Evolutionary conservation across 1,140 invertebrate genomes (phyloP), one percentile per base, ranked within the genome.

Genomic region (Bombus superbus): DNA sequence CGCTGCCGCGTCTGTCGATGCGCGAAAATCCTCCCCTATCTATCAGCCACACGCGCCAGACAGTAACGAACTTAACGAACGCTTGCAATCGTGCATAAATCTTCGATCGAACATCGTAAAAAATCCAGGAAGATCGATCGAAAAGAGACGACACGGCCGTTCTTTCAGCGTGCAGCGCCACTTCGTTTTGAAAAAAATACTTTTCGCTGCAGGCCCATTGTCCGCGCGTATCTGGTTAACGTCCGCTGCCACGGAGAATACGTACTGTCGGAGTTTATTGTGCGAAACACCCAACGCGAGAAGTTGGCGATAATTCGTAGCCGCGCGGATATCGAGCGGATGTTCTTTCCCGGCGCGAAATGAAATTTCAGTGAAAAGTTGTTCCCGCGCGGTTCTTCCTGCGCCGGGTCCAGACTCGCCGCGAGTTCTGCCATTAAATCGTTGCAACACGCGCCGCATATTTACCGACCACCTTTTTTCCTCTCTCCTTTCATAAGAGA

Each of bases 311-410:
- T 62, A 62, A 62, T 62, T 62, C 25, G 57, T 59, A 28, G 57
- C 57, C 22, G 59, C 28, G 28, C 59, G 59, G 59, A 62, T 62
- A 62, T 62, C 59, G 59, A 62, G 59, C 59, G 28, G 59, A 62
- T 62, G 28, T 62, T 62, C 28, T 62, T 62, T 11, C 28, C 25
- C 59, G 28, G 28, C 59, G 59, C 59, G 59, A 62, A 62, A 62
- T 62, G 59, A 62, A 62, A 62, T 62, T 62, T n/a, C 59, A 62
- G 25, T 62, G 59, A 62, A 62, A 62, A 62, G 59, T 62, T 62
- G 59, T 62, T 53, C 47, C 47, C 47, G 47, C 47, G 47, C 18
- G 47, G 47, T 53, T 62, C 57, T 59, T 62, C 28, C 59, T 28
- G 59, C 22, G 59, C 59, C 28, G 47, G 18, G 47, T 53, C 18